Conservation (phyloP, 2,888 invertebrate genomes). For the Cynaeus angustus region DNA sequence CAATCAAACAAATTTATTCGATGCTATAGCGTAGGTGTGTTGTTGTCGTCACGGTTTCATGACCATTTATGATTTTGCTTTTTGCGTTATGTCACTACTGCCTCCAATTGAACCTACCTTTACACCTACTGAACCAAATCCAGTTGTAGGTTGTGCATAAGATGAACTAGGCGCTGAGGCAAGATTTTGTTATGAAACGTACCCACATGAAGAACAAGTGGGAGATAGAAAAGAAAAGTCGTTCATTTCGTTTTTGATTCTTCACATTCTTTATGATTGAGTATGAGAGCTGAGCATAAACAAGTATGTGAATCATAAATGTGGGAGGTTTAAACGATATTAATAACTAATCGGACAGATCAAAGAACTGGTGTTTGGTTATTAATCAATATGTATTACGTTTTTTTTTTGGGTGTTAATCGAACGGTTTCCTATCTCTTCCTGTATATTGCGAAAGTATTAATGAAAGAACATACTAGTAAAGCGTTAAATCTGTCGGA, state of each 20-base stretch:
- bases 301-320: not conserved
- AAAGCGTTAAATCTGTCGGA: too few species aligned
- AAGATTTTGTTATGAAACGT: constrained; percentile 14
- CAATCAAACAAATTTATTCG: too few species aligned
- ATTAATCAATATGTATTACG: not conserved
- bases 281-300: too few species aligned
- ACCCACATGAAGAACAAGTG: constrained; percentile 5
- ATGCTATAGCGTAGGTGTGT: too few species aligned
- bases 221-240: not conserved
- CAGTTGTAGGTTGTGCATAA: constrained; percentile 29
- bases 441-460: too few species aligned
- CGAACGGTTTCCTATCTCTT: not conserved
- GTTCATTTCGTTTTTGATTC: not conserved
- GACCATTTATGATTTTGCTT: constrained; percentile 47
- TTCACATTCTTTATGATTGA: not conserved
- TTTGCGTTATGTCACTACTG: constrained; percentile 49
- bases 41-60: not conserved
- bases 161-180: constrained; percentile 19
- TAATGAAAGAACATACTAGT: too few species aligned
- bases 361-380: not conserved
- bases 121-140: constrained; percentile 43
- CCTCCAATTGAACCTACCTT: constrained; percentile 50
- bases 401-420: not conserved
- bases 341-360: not conserved
- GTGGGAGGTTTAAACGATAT: not conserved